A percentile compares a stretch with the other conserved stretches of the same genome.
Evolutionary conservation across 2,888 invertebrate species (phyloP).

Genomic region (Drosophila affinis): DNA sequence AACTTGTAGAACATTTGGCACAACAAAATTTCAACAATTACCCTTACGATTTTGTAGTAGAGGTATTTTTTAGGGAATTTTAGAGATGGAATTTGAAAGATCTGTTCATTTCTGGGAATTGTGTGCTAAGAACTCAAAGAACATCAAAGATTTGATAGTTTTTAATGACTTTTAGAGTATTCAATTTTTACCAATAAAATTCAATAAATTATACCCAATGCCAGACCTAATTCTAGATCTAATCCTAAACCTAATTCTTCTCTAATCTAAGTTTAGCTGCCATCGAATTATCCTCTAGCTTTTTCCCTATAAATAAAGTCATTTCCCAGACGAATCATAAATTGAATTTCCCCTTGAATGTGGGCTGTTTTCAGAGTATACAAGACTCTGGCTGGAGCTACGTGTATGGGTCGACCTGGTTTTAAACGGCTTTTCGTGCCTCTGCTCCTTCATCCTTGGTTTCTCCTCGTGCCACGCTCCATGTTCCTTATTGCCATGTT

Average conservation of each 20-base stretch:
- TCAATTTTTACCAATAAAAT: neutral
- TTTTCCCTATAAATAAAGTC: neutral
- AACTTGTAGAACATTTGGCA: constrained; percentile 39
- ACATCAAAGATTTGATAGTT: no score
- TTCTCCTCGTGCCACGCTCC: neutral
- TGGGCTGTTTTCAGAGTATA: neutral
- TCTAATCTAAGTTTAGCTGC: neutral
- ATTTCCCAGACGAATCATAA: neutral
- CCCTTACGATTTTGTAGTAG: constrained; percentile 29
- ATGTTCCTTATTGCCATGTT: constrained; percentile 53
- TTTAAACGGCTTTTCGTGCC: constrained; percentile 59
- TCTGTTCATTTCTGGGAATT: no score
- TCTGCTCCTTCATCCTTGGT: constrained; percentile 24
- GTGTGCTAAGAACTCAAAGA: no score
- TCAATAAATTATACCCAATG: neutral
- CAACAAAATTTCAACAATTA: constrained; percentile 21
- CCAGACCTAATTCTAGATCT: neutral
- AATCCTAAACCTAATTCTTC: neutral
- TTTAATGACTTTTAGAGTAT: no score
- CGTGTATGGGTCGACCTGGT: constrained; percentile 39
- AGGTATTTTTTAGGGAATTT: neutral
- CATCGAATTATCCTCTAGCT: neutral
- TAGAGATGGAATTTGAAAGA: no score
- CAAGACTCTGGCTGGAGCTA: neutral
- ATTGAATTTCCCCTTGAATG: constrained; percentile 1